Percentiles rank a stretch among this genome's conserved stretches.
These are phyloP conservation scores for Azemiops feae DNA, from an alignment of 2,113 vertebrate species.

Conservation along the genomic window DNA sequence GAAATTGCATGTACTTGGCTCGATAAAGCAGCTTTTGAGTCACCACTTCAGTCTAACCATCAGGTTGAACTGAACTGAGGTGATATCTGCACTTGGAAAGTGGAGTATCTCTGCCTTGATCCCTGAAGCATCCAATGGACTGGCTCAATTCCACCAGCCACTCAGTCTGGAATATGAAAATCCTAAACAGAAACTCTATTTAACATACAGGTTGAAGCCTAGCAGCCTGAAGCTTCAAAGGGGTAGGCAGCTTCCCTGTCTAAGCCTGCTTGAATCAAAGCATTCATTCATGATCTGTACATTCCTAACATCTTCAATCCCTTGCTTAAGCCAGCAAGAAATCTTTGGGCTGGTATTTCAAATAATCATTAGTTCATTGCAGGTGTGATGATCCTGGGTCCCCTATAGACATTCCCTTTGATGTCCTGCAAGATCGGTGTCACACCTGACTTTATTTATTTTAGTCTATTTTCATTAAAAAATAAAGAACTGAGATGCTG, in stretches of 20 bases:
- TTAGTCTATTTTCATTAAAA: neutral
- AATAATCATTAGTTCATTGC: constrained; percentile 18
- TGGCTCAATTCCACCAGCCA: neutral
- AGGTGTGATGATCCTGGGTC: neutral
- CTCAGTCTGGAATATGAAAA: neutral
- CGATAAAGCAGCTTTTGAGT: neutral
- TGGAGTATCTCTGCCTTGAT: neutral
- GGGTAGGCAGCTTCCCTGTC: neutral
- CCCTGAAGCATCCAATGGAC: neutral
- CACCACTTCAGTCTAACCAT: neutral
- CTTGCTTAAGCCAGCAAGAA: constrained; percentile 22
- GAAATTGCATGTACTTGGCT: neutral
- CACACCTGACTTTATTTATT: neutral
- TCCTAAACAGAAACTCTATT: neutral
- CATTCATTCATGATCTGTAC: neutral
- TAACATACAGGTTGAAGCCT: neutral
- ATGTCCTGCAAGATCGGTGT: neutral
- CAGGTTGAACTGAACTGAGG: neutral
- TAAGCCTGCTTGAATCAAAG: neutral
- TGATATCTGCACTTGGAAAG: neutral
- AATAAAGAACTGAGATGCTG: neutral
- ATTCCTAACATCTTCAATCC: constrained; percentile 15
- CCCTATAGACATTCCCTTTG: neutral
- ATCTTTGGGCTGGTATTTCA: constrained; percentile 6
- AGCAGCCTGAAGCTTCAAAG: neutral